Evolutionary conservation across 2,113 vertebrate species (phyloP).

Genomic region (Paratilapia polleni): DNA sequence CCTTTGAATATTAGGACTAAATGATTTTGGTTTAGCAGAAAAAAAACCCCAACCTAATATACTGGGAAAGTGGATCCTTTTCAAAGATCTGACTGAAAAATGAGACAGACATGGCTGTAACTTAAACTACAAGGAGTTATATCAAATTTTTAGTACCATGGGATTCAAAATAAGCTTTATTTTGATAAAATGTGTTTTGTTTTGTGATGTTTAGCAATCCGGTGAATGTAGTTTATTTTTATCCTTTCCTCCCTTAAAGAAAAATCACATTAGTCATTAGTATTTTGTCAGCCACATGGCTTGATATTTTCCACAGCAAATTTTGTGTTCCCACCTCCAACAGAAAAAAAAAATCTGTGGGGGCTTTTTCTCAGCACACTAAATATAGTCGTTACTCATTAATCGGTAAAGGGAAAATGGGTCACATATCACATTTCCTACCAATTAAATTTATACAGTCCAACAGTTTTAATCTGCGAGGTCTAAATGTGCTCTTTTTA

Average conservation of each 20-base stretch:
- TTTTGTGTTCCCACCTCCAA: not conserved
- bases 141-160: too few relatives aligned
- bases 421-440: not conserved
- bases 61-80: too few relatives aligned
- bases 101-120: too few relatives aligned
- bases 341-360: accelerated
- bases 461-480: not conserved
- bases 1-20: too few relatives aligned
- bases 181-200: not conserved
- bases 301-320: not conserved
- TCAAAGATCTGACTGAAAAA: too few relatives aligned
- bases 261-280: not conserved
- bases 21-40: too few relatives aligned
- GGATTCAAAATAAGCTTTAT: too few relatives aligned
- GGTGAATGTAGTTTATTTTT: not conserved
- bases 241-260: not conserved
- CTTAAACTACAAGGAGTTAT: too few relatives aligned
- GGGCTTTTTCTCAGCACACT: not conserved
- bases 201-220: not conserved
- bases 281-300: not conserved
- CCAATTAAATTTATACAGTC: constrained; percentile 7
- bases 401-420: not conserved
- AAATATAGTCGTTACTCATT: constrained; percentile 3
- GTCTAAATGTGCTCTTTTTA: not conserved
- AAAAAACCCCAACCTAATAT: too few relatives aligned